Evolutionary conservation across 2,888 invertebrate genomes (phyloP), one percentile per base, ranked within the genome.

Genomic region (Mactromeris polynyma): DNA sequence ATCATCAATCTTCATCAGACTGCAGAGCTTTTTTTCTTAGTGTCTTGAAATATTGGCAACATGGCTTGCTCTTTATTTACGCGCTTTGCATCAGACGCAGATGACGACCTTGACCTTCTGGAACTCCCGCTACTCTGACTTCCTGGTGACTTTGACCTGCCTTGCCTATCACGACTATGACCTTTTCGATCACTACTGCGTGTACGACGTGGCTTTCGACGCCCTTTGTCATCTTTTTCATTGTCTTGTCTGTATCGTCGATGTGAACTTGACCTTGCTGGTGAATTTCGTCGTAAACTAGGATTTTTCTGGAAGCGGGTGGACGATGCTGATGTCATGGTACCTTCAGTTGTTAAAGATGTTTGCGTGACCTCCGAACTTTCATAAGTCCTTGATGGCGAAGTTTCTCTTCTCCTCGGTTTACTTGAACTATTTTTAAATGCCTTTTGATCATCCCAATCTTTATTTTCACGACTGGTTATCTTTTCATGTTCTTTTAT

Each of bases 251-350:
- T 82, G 46, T 92, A 92, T 36, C 92, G 64, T n/a, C 92, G 85
- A 77, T 92, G 90, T 40, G 92, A 92, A 73, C 92, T 92, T 58
- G 92, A 92, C 33, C 92, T 77, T 4, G 90, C 82, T 11, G 92
- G 92, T 38, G 92, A 92, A 86, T 86, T 92, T 83, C 92, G 82
- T 21, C 92, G 80, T 42, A 92, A 87, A 83, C 88, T 87, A 17
- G 89, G 89, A 81, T 92, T 92, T 80, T 90, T 92, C 9, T 51
- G 79, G 77, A 89, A 92, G n/a, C 90, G 82, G 11, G 89, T 83
- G 7, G 90, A 89, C 2, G 90, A 90, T 36, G 54, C 83, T 14
- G 92, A 90, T 26, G 92, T 92, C 11, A 87, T 83, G 4, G 91
- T 90, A 58, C 86, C 86, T 21, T 91, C 91, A 2, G 91, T 91